A percentile compares a stretch with the other conserved stretches of the same genome.
Evolutionary conservation across 2,797 vertebrate genomes (phyloP).

Genomic region (Spinibarbus caldwelli): DNA sequence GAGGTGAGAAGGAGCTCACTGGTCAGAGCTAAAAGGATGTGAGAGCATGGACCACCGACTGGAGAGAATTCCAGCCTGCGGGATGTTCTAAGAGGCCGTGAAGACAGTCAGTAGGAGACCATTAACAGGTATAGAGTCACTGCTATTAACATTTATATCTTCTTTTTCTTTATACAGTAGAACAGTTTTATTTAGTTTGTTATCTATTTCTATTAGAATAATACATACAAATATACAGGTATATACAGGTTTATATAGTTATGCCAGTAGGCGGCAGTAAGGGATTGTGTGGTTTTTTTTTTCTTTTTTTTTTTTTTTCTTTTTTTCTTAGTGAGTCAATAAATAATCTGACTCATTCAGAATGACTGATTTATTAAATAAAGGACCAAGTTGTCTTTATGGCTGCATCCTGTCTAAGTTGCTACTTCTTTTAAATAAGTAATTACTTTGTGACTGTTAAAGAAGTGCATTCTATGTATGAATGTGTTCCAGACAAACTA

Average conservation of each 20-base stretch:
- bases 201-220: background rate
- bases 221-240: background rate
- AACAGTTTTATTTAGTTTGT: background rate
- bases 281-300: too few species aligned
- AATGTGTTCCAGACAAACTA: background rate
- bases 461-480: background rate
- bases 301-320: too few species aligned
- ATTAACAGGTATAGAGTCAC: background rate
- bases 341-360: background rate
- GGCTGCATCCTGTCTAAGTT: background rate
- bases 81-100: background rate
- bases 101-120: background rate
- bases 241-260: background rate
- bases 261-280: background rate
- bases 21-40: slow-evolving; percentile 32
- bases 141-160: slow-evolving; percentile 3
- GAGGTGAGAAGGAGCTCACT: slow-evolving; percentile 5
- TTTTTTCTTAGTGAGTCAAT: background rate
- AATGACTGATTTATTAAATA: background rate
- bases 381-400: background rate
- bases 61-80: slow-evolving; percentile 7
- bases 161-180: background rate
- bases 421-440: background rate
- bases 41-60: slow-evolving; percentile 6
- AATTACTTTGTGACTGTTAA: background rate